A percentile compares a stretch with the other conserved stretches of the same genome.
phyloP scores from a whole-genome alignment of 1,140 invertebrate species.

The Cherax destructor region DNA sequence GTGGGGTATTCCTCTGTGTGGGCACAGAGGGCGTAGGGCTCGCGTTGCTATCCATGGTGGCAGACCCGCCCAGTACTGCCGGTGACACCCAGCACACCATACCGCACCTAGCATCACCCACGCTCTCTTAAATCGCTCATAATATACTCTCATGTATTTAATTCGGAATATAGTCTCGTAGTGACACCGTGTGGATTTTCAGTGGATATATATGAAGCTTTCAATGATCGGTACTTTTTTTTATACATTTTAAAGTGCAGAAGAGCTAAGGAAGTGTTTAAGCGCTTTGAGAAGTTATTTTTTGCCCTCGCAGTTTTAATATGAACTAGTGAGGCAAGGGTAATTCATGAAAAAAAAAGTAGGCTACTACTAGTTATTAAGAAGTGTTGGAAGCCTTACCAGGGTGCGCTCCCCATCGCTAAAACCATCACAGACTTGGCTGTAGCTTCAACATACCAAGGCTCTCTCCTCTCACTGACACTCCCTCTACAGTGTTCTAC shows the following conservation, averaged over 20 bases:
- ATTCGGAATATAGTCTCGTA: no score
- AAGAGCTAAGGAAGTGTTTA: no score
- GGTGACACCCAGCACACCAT: background rate
- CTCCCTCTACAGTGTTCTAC: background rate
- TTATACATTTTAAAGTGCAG: no score
- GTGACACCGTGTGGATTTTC: no score
- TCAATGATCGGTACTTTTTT: no score
- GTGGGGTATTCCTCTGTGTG: background rate
- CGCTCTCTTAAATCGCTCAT: background rate
- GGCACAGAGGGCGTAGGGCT: slow-evolving; percentile 1
- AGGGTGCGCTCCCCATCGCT: background rate
- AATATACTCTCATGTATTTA: no score
- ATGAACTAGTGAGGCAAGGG: no score
- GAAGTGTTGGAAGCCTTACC: background rate
- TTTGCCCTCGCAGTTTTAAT: no score
- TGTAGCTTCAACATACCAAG: background rate
- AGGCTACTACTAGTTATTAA: background rate
- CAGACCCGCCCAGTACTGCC: slow-evolving; percentile 13
- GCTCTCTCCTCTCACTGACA: background rate
- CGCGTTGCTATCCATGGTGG: background rate
- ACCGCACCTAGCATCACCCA: background rate
- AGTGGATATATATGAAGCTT: no score
- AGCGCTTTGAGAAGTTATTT: no score
- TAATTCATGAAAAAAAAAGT: no score
- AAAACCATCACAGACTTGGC: background rate